These are phyloP conservation scores for Phataginus tricuspis DNA, from an alignment of 2,797 vertebrate genomes.

Conservation along the genomic window DNA sequence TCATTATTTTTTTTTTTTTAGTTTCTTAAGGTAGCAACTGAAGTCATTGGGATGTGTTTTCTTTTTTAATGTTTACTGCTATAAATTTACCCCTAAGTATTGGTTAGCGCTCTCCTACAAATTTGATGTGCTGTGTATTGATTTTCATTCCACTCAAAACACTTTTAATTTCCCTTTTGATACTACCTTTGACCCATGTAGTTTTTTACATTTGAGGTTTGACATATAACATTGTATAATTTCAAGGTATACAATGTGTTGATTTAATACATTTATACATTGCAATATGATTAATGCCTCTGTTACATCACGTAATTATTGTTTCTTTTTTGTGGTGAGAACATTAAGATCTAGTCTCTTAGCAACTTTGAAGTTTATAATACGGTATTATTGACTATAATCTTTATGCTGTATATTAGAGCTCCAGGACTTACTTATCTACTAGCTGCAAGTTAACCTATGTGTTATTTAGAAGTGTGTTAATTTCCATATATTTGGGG, in stretches of 20 bases:
- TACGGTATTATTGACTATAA: neutral
- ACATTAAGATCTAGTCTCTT: neutral
- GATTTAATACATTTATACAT: neutral
- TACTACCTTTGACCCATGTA: neutral
- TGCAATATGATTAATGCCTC: neutral
- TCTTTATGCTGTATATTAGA: neutral
- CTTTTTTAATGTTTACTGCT: neutral
- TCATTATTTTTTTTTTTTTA: neutral
- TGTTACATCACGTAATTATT: neutral
- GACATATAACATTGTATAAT: no score
- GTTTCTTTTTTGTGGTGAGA: neutral
- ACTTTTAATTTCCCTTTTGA: neutral
- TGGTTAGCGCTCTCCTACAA: neutral
- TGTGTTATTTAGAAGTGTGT: neutral
- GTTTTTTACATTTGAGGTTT: neutral
- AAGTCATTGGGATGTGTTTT: neutral
- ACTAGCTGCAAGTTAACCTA: neutral
- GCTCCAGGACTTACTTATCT: neutral
- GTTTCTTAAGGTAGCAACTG: neutral
- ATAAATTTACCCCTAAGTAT: neutral
- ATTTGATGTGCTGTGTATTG: neutral
- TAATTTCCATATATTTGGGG: neutral
- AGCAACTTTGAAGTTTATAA: no score
- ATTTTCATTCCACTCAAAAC: constrained; percentile 7
- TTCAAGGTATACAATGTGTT: neutral